Evolutionary conservation across 2,113 vertebrate species (phyloP), one percentile per base, ranked within the genome.

Genomic region (Sturnus vulgaris): DNA sequence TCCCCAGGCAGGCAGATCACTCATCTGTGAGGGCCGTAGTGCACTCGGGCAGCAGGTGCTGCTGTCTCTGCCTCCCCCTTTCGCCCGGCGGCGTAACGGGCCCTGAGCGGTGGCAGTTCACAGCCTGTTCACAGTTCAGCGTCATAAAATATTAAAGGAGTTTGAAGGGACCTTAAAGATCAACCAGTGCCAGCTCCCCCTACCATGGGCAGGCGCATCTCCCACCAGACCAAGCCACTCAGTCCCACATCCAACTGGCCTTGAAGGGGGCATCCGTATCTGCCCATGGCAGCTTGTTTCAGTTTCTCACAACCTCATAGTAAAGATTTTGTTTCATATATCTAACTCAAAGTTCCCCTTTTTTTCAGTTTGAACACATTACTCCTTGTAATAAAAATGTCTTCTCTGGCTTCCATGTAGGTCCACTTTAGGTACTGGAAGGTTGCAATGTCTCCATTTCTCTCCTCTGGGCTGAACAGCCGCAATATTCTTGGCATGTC

Each of bases 31-130:
- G 44, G 44, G 44, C 21, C 9, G 28, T 24, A 0, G 10, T 6
- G 31, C 7, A 0, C 18, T 47, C 1, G 3, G 22, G 9, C 24
- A 23, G 84, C n/a, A 21, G 35, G 30, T 25, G 44, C 7, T 39
- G 44, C 28, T 3, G 49, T 8, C 8, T 39, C 8, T 6, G 3
- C 27, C 4, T 50, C 4, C 8, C 6, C 2, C 5, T 25, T 9
- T n/a, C 2, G 1, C 12, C 12, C 1, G 2, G 35, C 15, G 47
- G 15, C 18, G 0, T 2, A 2, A 11, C 14, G 2, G 7, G 27
- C 33, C 37, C 21, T 0, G 12, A 50, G 50, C 46, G 8, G 24
- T 5, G 20, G 28, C 22, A 6, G 13, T 11, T 61, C 15, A 16
- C 68, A 46, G 59, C 19, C 24, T 37, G 27, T 10, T 25, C 33